Evolutionary conservation across 2,113 vertebrate species (phyloP).

Genomic region (Haplotaxodon microlepis): DNA sequence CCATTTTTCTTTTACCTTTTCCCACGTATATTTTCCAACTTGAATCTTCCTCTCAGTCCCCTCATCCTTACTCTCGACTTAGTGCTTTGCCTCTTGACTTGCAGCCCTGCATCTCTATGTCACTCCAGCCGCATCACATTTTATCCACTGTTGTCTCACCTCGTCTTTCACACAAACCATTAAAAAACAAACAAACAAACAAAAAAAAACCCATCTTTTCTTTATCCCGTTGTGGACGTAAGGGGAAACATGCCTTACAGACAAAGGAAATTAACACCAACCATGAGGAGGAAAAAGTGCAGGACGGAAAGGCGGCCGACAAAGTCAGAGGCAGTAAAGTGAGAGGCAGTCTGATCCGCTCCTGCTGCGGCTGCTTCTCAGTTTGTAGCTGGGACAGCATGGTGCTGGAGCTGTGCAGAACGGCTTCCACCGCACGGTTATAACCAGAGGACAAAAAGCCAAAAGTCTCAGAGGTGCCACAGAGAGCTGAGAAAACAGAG

Average conservation of each 20-base stretch:
- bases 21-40: conserved; percentile 41
- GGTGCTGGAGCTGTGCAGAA: conserved; percentile 46
- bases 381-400: conserved; percentile 12
- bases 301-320: conserved; percentile 10
- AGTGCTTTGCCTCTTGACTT: conserved; percentile 40
- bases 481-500: conserved; percentile 36
- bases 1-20: conserved; percentile 52
- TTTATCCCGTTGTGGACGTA: conserved; percentile 41
- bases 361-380: background rate
- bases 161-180: conserved; percentile 26
- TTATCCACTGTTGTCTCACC: conserved; percentile 29
- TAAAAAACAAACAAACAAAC: background rate
- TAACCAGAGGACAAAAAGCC: conserved; percentile 32
- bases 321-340: conserved; percentile 26
- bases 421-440: conserved; percentile 23
- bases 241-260: conserved; percentile 28
- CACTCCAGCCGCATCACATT: conserved; percentile 49
- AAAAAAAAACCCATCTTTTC: background rate
- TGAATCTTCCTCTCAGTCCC: conserved; percentile 42
- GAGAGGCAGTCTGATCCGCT: conserved; percentile 9
- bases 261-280: conserved; percentile 41
- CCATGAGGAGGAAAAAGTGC: conserved; percentile 28
- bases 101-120: conserved; percentile 58
- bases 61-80: conserved; percentile 46
- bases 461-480: conserved; percentile 48